Base-by-base conservation (phyloP, 2,888 invertebrate genomes). In the Pseudanteris insignis region DNA sequence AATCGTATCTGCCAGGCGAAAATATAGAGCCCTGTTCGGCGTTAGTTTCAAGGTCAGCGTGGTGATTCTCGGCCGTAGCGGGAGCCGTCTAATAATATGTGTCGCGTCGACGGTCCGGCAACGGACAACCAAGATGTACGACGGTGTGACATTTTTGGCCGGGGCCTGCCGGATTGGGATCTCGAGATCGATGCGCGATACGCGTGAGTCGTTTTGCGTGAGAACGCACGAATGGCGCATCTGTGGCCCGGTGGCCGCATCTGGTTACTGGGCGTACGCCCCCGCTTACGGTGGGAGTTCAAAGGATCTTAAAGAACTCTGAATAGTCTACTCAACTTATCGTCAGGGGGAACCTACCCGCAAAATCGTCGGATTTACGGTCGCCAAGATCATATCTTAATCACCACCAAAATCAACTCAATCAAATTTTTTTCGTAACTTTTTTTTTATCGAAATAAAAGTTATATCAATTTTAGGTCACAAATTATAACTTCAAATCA, bases 181-280 rank as follows among this genome's bases (percentile, higher is more conserved):
- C 61, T 61, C 15, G 41, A 51, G 62, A 62, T 62, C 41, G 46
- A 29, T 29, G 44, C 48, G 18, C 12, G 62, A 62, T 62, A 62
- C 55, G 62, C 46, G 51, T 33, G 62, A 41, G 51, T 43, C 36
- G 41, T 41, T 57, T 62, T 47, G 55, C 55, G 55, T 62, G 62
- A 62, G 55, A 62, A 62, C 57, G 46, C 62, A 57, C 57, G 37
- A 57, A 51, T 57, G 36, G 41, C 46, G 43, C 62, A 62, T 62
- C 62, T 62, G 18, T 18, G 62, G 55, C 21, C 38, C 25, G 32
- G 18, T 25, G 40, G 37, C 18, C 62, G 57, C 62, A 63, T 63
- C 62, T 63, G 62, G 53, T n/a, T n/a, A n/a, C n/a, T n/a, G n/a
- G n/a, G n/a, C n/a, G n/a, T n/a, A n/a, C n/a, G n/a, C n/a, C n/a